phyloP scores from a whole-genome alignment of 2,797 vertebrate species.

The Pseudomugil gertrudae region DNA sequence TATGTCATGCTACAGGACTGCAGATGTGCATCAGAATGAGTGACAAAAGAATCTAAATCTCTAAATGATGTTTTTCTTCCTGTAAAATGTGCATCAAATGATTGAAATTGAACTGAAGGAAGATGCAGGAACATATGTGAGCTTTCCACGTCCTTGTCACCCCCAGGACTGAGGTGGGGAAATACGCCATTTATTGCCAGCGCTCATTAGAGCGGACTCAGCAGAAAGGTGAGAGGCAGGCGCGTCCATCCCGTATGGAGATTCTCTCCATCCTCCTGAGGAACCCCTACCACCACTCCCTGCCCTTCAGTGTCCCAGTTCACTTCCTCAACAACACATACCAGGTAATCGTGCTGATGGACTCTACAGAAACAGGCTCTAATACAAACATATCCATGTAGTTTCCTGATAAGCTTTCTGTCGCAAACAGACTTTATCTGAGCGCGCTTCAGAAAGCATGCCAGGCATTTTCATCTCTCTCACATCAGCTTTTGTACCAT shows the following conservation, averaged over 20 bases:
- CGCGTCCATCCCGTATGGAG: conserved; percentile 95
- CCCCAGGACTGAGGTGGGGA: conserved; percentile 93
- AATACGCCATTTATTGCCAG: conserved; percentile 97
- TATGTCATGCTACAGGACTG: too few species aligned
- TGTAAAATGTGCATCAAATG: too few species aligned
- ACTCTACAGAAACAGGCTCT: neutral
- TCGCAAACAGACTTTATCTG: neutral
- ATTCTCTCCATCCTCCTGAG: conserved; percentile 95
- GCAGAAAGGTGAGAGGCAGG: conserved; percentile 92
- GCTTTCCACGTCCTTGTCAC: neutral
- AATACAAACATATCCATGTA: too few species aligned
- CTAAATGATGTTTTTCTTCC: too few species aligned
- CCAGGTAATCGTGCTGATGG: conserved; percentile 81
- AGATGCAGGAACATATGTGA: neutral
- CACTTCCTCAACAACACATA: conserved; percentile 98
- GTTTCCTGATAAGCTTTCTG: too few species aligned
- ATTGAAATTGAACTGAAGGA: neutral
- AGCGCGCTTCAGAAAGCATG: neutral
- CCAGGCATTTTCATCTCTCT: neutral
- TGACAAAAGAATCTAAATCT: too few species aligned
- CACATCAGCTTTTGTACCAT: neutral
- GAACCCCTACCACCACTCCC: conserved; percentile 96
- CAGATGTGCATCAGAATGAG: too few species aligned
- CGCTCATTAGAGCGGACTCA: conserved; percentile 93
- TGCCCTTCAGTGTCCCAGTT: conserved; percentile 96